Percentiles rank a stretch among this genome's conserved stretches.
phyloP scores from a whole-genome alignment of 1,140 invertebrate genomes.

The Drosophila paulistorum region DNA sequence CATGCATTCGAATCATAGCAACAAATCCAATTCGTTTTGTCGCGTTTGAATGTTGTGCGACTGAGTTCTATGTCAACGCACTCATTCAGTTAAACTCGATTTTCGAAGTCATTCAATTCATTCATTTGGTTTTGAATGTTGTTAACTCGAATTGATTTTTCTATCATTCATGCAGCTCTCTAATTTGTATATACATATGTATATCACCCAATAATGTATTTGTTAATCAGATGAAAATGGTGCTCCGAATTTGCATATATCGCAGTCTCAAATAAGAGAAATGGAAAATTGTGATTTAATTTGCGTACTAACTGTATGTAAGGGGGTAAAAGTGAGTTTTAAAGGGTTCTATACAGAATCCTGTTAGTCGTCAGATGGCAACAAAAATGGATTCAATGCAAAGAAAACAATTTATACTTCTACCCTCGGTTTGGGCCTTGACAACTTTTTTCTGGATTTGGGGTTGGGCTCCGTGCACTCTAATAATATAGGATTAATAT shows the following conservation, averaged over 20 bases:
- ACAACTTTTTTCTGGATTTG: conserved; percentile 15
- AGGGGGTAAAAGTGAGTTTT: background rate
- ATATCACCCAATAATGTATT: background rate
- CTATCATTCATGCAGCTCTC: too few species aligned
- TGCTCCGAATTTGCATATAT: too few species aligned
- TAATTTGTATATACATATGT: background rate
- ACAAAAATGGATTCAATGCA: background rate
- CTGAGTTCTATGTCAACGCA: too few species aligned
- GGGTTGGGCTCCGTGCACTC: conserved; percentile 50
- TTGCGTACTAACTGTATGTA: background rate
- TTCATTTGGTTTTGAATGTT: too few species aligned
- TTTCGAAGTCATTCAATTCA: too few species aligned
- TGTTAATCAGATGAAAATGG: background rate
- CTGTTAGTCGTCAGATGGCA: conserved; percentile 58
- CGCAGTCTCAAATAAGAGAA: too few species aligned
- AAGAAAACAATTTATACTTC: conserved; percentile 36
- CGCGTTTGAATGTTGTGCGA: too few species aligned
- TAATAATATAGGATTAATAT: conserved; percentile 79
- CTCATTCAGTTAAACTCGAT: too few species aligned
- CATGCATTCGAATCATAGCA: too few species aligned
- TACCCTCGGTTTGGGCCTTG: conserved; percentile 19
- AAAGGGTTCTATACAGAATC: conserved; percentile 12
- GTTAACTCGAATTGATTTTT: too few species aligned
- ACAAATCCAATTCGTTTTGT: too few species aligned
- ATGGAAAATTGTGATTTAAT: background rate